Evolutionary conservation across 2,888 invertebrate genomes (phyloP).

Genomic region (Platycnemis pennipes): DNA sequence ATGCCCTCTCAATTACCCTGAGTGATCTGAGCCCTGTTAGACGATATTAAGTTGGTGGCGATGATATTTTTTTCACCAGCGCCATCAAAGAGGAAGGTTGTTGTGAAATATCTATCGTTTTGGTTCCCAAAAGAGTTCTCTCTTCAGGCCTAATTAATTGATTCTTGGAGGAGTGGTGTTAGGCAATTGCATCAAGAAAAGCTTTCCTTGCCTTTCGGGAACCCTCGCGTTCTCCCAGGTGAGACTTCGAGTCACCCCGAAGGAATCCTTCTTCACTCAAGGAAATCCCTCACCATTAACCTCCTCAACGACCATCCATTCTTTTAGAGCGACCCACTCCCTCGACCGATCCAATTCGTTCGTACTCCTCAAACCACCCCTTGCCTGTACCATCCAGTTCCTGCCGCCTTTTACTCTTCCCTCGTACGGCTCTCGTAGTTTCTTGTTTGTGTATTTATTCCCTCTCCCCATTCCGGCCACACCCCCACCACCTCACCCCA

Average conservation of each 20-base stretch:
- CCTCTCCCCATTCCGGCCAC: neutral
- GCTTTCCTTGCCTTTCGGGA: neutral
- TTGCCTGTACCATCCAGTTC: constrained; percentile 44
- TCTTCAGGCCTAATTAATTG: neutral
- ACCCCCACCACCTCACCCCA: neutral
- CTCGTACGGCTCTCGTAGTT: constrained; percentile 55
- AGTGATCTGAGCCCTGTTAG: neutral
- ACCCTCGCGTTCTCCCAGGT: neutral
- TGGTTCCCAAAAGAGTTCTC: neutral
- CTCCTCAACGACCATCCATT: constrained; percentile 17
- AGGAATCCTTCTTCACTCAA: neutral
- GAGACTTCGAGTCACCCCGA: neutral
- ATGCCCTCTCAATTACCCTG: neutral
- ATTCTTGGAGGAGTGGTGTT: neutral
- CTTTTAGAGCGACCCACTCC: neutral
- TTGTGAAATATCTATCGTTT: neutral
- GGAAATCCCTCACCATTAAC: constrained; percentile 10
- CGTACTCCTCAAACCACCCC: neutral
- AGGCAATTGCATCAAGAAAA: neutral
- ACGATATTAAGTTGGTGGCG: neutral
- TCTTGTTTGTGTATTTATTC: constrained; percentile 4
- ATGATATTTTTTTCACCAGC: neutral
- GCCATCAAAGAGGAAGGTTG: neutral
- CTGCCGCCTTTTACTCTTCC: constrained; percentile 33
- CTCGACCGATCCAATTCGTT: neutral